Percentiles rank a stretch among this genome's conserved stretches.
phyloP scores from a whole-genome alignment of 2,797 vertebrate genomes.

The Liparis tanakae region DNA sequence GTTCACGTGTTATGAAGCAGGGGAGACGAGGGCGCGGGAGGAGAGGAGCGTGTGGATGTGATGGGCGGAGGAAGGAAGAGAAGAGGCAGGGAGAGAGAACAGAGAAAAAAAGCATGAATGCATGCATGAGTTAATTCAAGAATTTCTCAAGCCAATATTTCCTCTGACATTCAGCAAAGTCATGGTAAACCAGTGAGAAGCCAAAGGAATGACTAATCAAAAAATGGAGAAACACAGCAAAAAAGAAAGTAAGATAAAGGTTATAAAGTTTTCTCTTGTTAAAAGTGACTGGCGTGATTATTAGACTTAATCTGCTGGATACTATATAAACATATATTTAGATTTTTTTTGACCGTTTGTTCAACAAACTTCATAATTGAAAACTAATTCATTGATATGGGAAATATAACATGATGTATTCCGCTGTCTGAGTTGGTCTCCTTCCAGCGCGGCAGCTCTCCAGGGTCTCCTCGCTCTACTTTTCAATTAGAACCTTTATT shows the following conservation, averaged over 20 bases:
- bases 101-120: constrained; percentile 12
- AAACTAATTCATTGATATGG: constrained; percentile 50
- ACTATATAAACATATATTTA: neutral
- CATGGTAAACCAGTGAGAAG: neutral
- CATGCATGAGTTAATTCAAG: constrained; percentile 20
- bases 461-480: constrained; percentile 43
- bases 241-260: too few species aligned
- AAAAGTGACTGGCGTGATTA: neutral
- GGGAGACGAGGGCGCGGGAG: constrained; percentile 4
- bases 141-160: constrained; percentile 4
- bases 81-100: constrained; percentile 3
- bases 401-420: constrained; percentile 47
- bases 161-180: constrained; percentile 37
- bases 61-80: neutral
- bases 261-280: neutral
- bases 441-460: constrained; percentile 29
- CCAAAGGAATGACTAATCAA: neutral
- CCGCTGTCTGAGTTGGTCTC: constrained; percentile 21
- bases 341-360: constrained; percentile 23
- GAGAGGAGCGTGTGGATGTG: neutral
- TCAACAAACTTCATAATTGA: constrained; percentile 33
- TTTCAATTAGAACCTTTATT: constrained; percentile 72
- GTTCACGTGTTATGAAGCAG: constrained; percentile 32
- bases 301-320: neutral
- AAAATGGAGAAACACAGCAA: neutral